Conservation (phyloP, 1,140 invertebrate genomes). For the Ostrea edulis region DNA sequence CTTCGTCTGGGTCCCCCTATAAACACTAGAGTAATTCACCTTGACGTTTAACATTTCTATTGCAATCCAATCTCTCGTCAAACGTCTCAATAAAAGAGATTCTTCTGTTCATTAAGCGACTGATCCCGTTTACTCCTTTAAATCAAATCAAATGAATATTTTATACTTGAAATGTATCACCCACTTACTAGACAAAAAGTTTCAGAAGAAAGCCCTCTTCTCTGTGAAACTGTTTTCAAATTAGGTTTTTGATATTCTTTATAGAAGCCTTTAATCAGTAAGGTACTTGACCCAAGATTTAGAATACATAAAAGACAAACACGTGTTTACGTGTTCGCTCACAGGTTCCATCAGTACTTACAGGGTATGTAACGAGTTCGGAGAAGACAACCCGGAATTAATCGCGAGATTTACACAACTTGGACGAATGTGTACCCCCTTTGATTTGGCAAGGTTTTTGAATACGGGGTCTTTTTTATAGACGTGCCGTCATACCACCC, state of each 20-base stretch:
- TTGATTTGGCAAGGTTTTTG: not conserved
- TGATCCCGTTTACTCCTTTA: not conserved
- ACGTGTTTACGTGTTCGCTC: constrained; percentile 1
- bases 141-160: constrained; percentile 38
- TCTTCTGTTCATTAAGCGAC: constrained; percentile 22
- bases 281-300: constrained; percentile 22
- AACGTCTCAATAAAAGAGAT: constrained; percentile 11
- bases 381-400: constrained; percentile 26
- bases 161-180: constrained; percentile 31
- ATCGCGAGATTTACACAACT: not conserved
- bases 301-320: not conserved
- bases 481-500: constrained; percentile 12
- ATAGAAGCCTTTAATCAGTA: constrained; percentile 23
- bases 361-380: constrained; percentile 16
- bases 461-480: not conserved
- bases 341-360: constrained; percentile 2
- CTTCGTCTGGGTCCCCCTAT: not conserved
- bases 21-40: constrained; percentile 4
- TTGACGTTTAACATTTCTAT: constrained; percentile 33
- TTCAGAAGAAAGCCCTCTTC: constrained; percentile 15
- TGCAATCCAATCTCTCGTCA: constrained; percentile 19
- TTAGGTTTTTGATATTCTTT: not conserved
- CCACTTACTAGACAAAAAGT: constrained; percentile 31
- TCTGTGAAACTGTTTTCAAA: not conserved
- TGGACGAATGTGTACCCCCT: not conserved